Evolutionary conservation across 2,113 vertebrate genomes (phyloP), one percentile per base, ranked within the genome.

Genomic region (Ptilonorhynchus violaceus): DNA sequence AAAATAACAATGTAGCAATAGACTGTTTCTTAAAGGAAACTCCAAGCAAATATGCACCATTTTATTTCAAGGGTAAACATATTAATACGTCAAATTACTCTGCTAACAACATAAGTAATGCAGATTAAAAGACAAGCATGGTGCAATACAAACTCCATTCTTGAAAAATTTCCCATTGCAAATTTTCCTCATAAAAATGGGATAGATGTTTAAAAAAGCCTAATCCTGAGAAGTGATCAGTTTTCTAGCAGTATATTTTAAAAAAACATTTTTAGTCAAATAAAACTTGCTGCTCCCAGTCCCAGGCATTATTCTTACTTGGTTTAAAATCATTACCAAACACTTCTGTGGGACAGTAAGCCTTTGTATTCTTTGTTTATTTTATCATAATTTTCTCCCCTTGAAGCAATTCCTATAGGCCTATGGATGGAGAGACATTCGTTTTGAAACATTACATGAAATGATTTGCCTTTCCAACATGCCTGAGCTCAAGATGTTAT

Each of bases 21-120:
- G 50, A 75, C 79, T 69, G 53, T 95, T 97, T 56, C 72, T 96
- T 97, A 83, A 94, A 93, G 83, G 81, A 95, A 96, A 79, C 35
- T 77, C 72, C 80, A 79, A 63, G 44, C 31, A 64, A 73, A 89
- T 92, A 83, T 85, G 15, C 44, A 80, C 56, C 80, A 95, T 88
- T 64, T 94, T 88, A 92, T 94, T 96, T 92, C 60, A 78, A 85
- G 56, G 37, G 35, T 91, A 85, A 22, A 42, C 93, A 4, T 87
- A 69, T 55, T 53, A 82, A 70, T 76, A 75, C 7, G 35, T 31
- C 6, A 21, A 46, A 85, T 81, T 86, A 49, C 44, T 66, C 9
- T 77, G 33, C 23, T 69, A 42, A 8, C 55, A 39, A 2, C n/a
- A 17, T 73, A 35, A 85, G 6, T 69, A 69, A 53, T 35, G 21